Evolutionary conservation across 2,113 vertebrate species (phyloP).

Genomic region (Tragelaphus buxtoni): DNA sequence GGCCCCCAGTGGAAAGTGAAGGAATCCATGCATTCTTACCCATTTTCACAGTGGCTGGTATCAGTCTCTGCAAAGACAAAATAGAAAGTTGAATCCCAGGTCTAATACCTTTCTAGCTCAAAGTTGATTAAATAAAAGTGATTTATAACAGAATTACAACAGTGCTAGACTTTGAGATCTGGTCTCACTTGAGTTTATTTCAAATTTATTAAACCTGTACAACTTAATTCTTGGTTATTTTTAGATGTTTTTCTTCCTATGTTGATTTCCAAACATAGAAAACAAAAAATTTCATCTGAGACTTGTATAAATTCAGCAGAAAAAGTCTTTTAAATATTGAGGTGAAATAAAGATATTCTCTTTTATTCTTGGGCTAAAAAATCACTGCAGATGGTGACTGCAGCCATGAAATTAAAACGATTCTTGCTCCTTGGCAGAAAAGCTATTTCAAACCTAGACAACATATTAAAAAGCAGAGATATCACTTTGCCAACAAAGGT

Average conservation of each 20-base stretch:
- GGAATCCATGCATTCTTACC: background rate
- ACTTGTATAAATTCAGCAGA: background rate
- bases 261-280: background rate
- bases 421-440: background rate
- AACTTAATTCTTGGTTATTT: background rate
- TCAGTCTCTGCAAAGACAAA: background rate
- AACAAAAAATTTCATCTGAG: background rate
- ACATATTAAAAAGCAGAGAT: background rate
- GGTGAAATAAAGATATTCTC: background rate
- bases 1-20: background rate
- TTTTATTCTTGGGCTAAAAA: background rate
- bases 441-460: background rate
- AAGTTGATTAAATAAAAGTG: background rate
- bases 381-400: background rate
- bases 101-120: background rate
- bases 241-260: background rate
- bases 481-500: background rate
- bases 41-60: background rate
- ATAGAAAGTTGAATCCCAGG: background rate
- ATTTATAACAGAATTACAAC: background rate
- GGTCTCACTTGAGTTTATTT: background rate
- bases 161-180: background rate
- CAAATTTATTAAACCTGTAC: background rate
- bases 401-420: background rate
- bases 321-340: background rate